A percentile compares a stretch with the other conserved stretches of the same genome.
Conservation (phyloP, 1,140 invertebrate species). For the Theocolax elegans region DNA sequence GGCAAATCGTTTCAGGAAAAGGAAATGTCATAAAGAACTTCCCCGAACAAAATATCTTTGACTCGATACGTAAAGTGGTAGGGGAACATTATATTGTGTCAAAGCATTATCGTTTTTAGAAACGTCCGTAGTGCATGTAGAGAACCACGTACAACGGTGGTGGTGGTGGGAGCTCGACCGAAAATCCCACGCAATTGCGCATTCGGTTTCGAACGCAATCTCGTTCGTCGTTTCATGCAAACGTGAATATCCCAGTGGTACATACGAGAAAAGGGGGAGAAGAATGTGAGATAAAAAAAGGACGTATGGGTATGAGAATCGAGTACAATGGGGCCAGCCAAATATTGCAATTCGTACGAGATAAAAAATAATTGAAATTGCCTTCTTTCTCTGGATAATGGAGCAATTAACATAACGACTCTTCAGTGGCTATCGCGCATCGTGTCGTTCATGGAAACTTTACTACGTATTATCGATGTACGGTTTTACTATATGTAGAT, state of each 20-base stretch:
- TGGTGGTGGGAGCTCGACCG: no score
- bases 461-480: not conserved
- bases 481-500: not conserved
- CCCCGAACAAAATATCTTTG: no score
- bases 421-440: constrained; percentile 3
- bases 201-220: no score
- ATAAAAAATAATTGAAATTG: not conserved
- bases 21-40: no score
- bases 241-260: not conserved
- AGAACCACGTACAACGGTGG: no score
- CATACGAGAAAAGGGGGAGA: not conserved
- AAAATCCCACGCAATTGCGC: no score
- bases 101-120: no score
- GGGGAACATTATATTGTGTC: no score
- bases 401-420: constrained; percentile 6
- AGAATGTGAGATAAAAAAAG: not conserved
- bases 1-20: no score
- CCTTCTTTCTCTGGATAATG: not conserved
- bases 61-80: no score
- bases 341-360: not conserved
- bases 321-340: not conserved
- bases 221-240: not conserved
- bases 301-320: not conserved
- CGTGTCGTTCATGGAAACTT: constrained; percentile 15
- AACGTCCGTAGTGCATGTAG: no score